Evolutionary conservation across 2,797 vertebrate species (phyloP), one percentile per base, ranked within the genome.

Genomic region (Cirrhinus molitorella): DNA sequence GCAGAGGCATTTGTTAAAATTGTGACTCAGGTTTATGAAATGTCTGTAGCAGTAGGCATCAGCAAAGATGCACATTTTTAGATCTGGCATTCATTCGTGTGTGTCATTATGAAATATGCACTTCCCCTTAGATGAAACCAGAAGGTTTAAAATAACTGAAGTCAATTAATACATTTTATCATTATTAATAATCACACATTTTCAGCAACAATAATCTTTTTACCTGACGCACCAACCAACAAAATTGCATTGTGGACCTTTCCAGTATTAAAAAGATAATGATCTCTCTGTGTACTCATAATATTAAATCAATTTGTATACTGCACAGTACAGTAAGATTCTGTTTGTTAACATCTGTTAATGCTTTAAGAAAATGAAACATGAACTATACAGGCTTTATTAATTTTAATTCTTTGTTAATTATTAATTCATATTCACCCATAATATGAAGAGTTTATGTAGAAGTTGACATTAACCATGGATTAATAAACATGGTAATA

Each of bases 241-340:
- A 79, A 76, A 85, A 78, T 55, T 45, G 80, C 63, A 85, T 76
- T 79, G 83, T 47, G 65, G 65, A 66, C 79, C 81, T 80, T 83
- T 87, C 61, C 16, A 31, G 73, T 79, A 53, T 87, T 88, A 83
- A 80, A 70, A 79, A 77, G 59, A 74, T 83, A 88, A 88, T 86
- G 79, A 87, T 63, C 55, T 49, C 34, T 53, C 40, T 79, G 86
- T 23, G 21, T 65, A 59, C 17, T 77, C 34, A 43, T 63, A 55
- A 10, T 6, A 72, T 72, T 51, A 51, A 2, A 45, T 23, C 1
- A 28, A 1, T 3, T 19, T 21, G 19, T 19, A 21, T 21, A 12
- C 47, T 19, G 25, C 23, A 49, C 14, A 19, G 23, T 49, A 28
- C 14, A 72, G 25, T 51, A 72, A 6, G 45, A 16, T 28, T 49